These are phyloP conservation scores for Hylaea fasciaria DNA, from an alignment of 2,888 invertebrate species.

Conservation along the genomic window DNA sequence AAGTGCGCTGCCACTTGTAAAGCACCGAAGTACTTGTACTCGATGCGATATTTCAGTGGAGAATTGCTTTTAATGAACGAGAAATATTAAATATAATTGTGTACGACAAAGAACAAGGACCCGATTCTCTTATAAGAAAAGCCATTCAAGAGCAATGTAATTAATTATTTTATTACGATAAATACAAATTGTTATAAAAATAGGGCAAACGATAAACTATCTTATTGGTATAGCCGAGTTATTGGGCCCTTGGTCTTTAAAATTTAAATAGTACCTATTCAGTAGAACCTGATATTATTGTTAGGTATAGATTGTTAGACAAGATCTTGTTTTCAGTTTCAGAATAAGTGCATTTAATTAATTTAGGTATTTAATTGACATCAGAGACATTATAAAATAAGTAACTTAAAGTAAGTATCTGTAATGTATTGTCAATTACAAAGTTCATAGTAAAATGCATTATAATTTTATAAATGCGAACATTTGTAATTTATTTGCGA, in stretches of 20 bases:
- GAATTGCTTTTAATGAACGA: background rate
- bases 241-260: too few species aligned
- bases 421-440: conserved; percentile 43
- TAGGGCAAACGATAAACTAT: too few species aligned
- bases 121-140: background rate
- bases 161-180: too few species aligned
- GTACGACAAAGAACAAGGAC: background rate
- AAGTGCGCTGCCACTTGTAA: conserved; percentile 21
- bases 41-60: conserved; percentile 6
- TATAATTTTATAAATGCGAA: conserved; percentile 5
- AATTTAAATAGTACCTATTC: too few species aligned
- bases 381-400: conserved; percentile 7
- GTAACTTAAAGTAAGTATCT: conserved; percentile 12
- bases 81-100: background rate
- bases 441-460: conserved; percentile 31
- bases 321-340: too few species aligned
- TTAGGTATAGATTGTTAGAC: too few species aligned
- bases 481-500: conserved; percentile 7
- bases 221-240: too few species aligned
- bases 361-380: background rate
- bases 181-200: too few species aligned
- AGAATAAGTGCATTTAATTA: background rate
- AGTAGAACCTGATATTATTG: too few species aligned
- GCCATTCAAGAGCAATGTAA: too few species aligned
- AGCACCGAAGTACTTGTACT: conserved; percentile 5